Evolutionary conservation across 2,888 invertebrate genomes (phyloP).

Genomic region (Caenorhabditis zanzibari): DNA sequence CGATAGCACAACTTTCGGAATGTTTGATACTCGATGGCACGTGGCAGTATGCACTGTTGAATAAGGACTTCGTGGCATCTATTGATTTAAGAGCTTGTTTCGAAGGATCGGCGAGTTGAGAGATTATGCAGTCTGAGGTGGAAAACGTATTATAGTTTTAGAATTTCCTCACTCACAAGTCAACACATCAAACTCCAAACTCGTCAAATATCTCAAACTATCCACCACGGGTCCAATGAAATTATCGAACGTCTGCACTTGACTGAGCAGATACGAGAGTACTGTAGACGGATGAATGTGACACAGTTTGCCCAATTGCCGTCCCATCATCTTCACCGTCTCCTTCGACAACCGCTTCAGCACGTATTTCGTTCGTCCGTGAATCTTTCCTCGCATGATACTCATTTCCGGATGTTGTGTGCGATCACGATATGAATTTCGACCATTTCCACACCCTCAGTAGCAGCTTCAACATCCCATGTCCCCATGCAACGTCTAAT

Average conservation of each 20-base stretch:
- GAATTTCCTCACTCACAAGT: slow-evolving; percentile 86
- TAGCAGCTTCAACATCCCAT: too few relatives aligned
- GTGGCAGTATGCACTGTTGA: slow-evolving; percentile 96
- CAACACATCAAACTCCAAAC: slow-evolving; percentile 95
- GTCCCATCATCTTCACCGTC: slow-evolving; percentile 96
- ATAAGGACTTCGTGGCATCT: slow-evolving; percentile 87
- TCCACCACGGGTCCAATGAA: slow-evolving; percentile 97
- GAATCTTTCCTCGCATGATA: slow-evolving; percentile 91
- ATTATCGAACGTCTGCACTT: slow-evolving; percentile 94
- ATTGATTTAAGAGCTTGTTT: slow-evolving; percentile 90
- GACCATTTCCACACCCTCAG: too few relatives aligned
- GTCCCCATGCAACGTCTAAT: too few relatives aligned
- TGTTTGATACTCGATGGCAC: slow-evolving; percentile 89
- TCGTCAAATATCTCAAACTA: slow-evolving; percentile 95
- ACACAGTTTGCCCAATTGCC: slow-evolving; percentile 96
- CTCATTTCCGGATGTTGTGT: slow-evolving; percentile 91
- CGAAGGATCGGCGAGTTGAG: slow-evolving; percentile 91
- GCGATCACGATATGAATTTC: slow-evolving; percentile 94
- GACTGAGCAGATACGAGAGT: slow-evolving; percentile 91
- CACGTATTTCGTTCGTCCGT: slow-evolving; percentile 94
- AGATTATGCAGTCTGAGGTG: slow-evolving; percentile 91
- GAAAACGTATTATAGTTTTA: too few relatives aligned
- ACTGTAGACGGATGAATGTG: slow-evolving; percentile 96
- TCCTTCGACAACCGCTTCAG: slow-evolving; percentile 97
- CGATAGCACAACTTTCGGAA: slow-evolving; percentile 96